Percentiles rank a stretch among this genome's conserved stretches.
These are phyloP conservation scores for Lates calcarifer DNA, from an alignment of 2,113 vertebrate genomes.

Conservation along the genomic window DNA sequence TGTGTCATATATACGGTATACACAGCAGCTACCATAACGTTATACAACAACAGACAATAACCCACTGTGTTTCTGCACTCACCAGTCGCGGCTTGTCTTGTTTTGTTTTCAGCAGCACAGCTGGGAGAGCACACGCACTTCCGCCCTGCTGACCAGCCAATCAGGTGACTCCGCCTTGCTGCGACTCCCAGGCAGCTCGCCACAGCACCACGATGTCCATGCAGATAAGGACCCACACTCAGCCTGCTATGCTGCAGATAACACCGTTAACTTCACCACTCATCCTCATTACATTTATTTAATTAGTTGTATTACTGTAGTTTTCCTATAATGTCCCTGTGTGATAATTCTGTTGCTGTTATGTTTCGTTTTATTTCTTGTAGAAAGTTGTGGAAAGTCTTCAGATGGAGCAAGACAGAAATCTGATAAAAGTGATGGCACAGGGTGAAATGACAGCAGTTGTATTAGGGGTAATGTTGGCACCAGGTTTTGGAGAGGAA, in stretches of 20 bases:
- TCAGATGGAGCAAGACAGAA: no score
- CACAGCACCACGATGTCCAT: neutral
- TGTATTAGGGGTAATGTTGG: no score
- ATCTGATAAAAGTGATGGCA: no score
- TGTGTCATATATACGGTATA: neutral
- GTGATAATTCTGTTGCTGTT: no score
- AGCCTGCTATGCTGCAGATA: slow-evolving; percentile 19
- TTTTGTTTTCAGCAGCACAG: slow-evolving; percentile 84
- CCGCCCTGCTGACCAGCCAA: slow-evolving; percentile 69
- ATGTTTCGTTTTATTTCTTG: no score
- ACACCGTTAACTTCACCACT: neutral
- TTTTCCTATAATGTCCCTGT: neutral
- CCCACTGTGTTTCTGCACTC: slow-evolving; percentile 68
- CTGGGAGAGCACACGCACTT: slow-evolving; percentile 77
- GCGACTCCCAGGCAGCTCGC: slow-evolving; percentile 30
- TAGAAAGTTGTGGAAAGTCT: no score
- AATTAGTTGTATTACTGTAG: neutral
- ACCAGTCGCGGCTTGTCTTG: slow-evolving; percentile 82
- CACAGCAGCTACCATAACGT: neutral
- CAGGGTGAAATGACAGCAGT: no score
- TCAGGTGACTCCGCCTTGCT: slow-evolving; percentile 50
- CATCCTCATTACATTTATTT: neutral
- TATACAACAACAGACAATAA: neutral
- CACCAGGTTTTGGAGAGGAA: no score
- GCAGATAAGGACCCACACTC: slow-evolving; percentile 12